Evolutionary conservation across 92 coral and sea anemone genomes (phyloP).

Genomic region (Actinostola sp.): DNA sequence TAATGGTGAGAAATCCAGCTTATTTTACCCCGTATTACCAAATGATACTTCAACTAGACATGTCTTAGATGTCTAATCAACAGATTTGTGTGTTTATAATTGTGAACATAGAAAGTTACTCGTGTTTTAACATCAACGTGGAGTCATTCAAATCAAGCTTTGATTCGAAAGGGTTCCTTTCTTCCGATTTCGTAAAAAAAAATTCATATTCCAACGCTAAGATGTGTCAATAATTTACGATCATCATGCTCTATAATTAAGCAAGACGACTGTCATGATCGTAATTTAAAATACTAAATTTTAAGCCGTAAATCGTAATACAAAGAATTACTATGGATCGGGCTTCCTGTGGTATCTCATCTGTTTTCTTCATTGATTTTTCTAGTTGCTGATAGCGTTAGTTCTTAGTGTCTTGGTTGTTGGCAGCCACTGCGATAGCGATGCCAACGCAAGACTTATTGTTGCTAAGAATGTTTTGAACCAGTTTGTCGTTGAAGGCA

Average conservation of each 20-base stretch:
- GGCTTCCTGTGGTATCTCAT: slow-evolving; percentile 14
- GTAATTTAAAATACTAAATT: no score
- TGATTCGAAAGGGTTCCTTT: no score
- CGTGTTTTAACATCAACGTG: neutral
- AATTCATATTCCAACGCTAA: no score
- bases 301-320: no score
- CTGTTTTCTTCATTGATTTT: neutral
- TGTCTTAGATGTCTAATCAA: neutral
- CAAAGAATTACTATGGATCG: no score
- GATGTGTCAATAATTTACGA: no score
- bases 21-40: neutral
- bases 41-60: neutral
- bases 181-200: no score
- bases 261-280: no score
- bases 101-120: neutral
- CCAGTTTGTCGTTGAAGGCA: slow-evolving; percentile 94
- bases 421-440: slow-evolving; percentile 59
- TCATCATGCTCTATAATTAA: no score
- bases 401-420: slow-evolving; percentile 51
- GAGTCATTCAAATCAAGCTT: slow-evolving; percentile 11
- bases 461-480: slow-evolving; percentile 91
- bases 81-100: neutral
- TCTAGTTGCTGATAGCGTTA: slow-evolving; percentile 53
- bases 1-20: slow-evolving; percentile 31
- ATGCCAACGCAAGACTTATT: slow-evolving; percentile 79